Base-by-base conservation (phyloP, 2,888 invertebrate genomes). In the Epinotia nisella region DNA sequence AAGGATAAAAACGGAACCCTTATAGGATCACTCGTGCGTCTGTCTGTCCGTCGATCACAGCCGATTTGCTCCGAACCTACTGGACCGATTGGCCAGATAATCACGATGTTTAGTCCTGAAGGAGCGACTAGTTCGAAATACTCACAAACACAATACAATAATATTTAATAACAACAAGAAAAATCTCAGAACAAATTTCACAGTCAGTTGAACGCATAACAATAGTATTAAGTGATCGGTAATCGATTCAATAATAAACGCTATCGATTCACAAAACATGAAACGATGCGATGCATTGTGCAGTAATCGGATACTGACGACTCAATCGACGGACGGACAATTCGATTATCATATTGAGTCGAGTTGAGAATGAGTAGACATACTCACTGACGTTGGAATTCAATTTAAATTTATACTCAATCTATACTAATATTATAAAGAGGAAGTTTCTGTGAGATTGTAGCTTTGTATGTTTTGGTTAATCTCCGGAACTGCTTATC, bases 271-370 rank as follows among this genome's bases (percentile, higher is more conserved):
- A 68, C 67, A 68, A 72, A 72, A 68, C 73, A 64, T 64, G 73
- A 64, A 72, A 69, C 55, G 72, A 35, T 39, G 21, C 35, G 62
- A 61, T 75, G 77, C n/a, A 49, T 49, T 49, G 49, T 49, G 75
- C 70, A 41, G 66, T 75, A 79, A 78, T 71, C 66, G 61, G 75
- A 79, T 71, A 79, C 75, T 70, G 68, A 79, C 78, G 61, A 74
- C 76, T 78, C 71, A 77, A 78, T 78, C 73, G 70, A 24, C 19
- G 58, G 70, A 71, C 64, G 71, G 49, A 64, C 58, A 60, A 51
- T 51, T 58, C 58, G 62, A 73, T 69, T 73, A 69, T 69, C 73
- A 69, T 69, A 64, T 53, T 59, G 58, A 62, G 58, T 76, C 71
- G 70, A 74, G n/a, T 24, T 39, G 39, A 41, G 24, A 45, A 53